A percentile compares a stretch with the other conserved stretches of the same genome.
phyloP scores from a whole-genome alignment of 2,797 vertebrate genomes.

The Enteromius fasciolatus region DNA sequence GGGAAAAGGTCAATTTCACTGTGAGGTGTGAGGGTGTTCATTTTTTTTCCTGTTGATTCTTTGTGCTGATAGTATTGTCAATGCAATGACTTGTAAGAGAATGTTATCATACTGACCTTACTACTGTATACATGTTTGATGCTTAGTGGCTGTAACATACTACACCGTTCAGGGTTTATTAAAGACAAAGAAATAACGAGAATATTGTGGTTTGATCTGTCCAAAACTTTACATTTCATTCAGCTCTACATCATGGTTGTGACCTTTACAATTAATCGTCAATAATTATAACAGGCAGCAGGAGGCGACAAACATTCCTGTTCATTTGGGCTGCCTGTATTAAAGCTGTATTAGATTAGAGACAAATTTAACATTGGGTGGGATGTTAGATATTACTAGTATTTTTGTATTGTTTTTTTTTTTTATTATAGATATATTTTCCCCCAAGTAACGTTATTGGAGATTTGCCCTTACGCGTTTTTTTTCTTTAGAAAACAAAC shows the following conservation, averaged over 20 bases:
- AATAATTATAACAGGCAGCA: conserved; percentile 3
- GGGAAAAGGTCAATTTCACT: conserved; percentile 19
- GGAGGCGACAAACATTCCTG: conserved; percentile 18
- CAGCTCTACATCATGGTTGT: background rate
- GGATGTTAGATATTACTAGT: no score
- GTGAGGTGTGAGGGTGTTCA: background rate
- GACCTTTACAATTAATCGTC: background rate
- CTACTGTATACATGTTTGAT: conserved; percentile 31
- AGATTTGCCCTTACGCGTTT: background rate
- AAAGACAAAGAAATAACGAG: conserved; percentile 23
- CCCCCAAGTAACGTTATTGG: no score
- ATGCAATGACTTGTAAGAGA: conserved; percentile 11
- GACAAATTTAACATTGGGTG: no score
- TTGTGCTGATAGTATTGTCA: background rate
- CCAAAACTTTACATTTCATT: no score
- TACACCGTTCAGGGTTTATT: conserved; percentile 39
- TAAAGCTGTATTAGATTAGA: background rate
- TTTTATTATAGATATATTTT: no score
- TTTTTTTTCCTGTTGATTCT: background rate
- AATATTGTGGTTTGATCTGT: background rate
- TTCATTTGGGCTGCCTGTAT: background rate
- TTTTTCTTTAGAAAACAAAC: background rate
- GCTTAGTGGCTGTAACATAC: conserved; percentile 26
- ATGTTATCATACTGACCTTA: conserved; percentile 44
- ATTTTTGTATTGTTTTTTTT: no score